These are phyloP conservation scores for Oegoconia quadripuncta DNA, from an alignment of 2,888 invertebrate genomes.

Conservation along the genomic window DNA sequence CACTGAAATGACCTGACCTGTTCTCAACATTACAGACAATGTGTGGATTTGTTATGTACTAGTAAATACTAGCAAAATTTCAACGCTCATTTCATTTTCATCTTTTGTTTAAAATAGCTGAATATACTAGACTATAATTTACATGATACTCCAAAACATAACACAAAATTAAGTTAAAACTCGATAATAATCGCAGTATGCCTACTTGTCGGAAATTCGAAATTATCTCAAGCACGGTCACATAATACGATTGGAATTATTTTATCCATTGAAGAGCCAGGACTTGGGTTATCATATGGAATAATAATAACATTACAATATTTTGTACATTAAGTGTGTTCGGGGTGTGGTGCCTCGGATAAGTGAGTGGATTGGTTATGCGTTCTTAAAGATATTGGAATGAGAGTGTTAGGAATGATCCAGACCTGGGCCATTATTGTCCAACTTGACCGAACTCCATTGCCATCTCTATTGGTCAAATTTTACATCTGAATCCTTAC, in stretches of 20 bases:
- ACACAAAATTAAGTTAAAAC: conserved; percentile 5
- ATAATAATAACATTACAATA: conserved; percentile 76
- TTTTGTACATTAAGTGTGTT: conserved; percentile 71
- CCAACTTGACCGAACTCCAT: no score
- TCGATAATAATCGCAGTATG: conserved; percentile 35
- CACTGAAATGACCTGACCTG: no score
- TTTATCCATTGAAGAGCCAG: conserved; percentile 54
- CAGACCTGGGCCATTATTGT: conserved; percentile 25
- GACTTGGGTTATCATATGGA: conserved; percentile 60
- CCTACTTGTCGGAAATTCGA: conserved; percentile 32
- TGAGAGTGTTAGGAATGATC: conserved; percentile 27
- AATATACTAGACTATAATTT: no score
- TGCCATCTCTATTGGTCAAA: no score
- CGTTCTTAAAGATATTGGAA: conserved; percentile 42
- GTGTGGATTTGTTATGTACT: no score
- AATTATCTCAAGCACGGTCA: conserved; percentile 48
- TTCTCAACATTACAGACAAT: no score
- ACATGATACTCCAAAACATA: conserved; percentile 3
- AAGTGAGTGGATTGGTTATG: conserved; percentile 55
- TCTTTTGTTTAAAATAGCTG: no score
- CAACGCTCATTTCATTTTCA: no score
- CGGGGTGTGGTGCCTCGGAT: conserved; percentile 59
- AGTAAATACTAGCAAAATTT: no score
- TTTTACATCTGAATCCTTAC: no score
- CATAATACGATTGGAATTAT: conserved; percentile 58